Evolutionary conservation across 2,797 vertebrate species (phyloP).

Genomic region (Rhabdomys pumilio): DNA sequence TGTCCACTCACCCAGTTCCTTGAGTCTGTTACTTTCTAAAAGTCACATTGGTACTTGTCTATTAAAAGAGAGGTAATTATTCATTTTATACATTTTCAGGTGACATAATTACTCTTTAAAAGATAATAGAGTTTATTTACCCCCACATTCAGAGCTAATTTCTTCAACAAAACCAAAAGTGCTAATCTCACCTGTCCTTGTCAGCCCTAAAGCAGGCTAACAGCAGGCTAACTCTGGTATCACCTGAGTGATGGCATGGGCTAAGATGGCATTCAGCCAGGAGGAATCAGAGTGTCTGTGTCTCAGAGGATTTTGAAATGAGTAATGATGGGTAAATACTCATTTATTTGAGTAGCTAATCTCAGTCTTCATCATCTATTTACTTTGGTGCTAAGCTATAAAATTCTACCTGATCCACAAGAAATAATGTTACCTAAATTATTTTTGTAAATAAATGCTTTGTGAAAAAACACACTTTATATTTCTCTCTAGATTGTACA

Average conservation of each 20-base stretch:
- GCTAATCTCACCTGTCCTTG: not conserved
- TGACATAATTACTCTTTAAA: not conserved
- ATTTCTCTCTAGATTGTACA: not conserved
- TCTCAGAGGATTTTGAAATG: not conserved
- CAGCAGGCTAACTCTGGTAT: not conserved
- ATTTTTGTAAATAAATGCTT: not conserved
- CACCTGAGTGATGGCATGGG: not conserved
- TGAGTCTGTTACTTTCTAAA: not conserved
- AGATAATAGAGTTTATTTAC: not conserved
- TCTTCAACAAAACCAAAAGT: not conserved
- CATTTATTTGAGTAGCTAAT: not conserved
- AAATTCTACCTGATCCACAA: conserved; percentile 40
- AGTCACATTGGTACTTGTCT: not conserved
- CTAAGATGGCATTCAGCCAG: not conserved
- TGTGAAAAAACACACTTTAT: conserved; percentile 13
- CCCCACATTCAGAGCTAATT: not conserved
- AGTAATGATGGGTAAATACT: not conserved
- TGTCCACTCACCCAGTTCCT: not conserved
- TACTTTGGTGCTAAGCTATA: not conserved
- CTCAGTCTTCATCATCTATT: not conserved
- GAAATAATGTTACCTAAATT: conserved; percentile 4
- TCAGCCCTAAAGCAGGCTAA: not conserved
- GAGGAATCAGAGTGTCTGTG: not conserved
- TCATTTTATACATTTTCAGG: not conserved
- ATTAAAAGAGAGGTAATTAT: not conserved